phyloP scores from a whole-genome alignment of 1,140 invertebrate genomes.

The Monochamus saltuarius region DNA sequence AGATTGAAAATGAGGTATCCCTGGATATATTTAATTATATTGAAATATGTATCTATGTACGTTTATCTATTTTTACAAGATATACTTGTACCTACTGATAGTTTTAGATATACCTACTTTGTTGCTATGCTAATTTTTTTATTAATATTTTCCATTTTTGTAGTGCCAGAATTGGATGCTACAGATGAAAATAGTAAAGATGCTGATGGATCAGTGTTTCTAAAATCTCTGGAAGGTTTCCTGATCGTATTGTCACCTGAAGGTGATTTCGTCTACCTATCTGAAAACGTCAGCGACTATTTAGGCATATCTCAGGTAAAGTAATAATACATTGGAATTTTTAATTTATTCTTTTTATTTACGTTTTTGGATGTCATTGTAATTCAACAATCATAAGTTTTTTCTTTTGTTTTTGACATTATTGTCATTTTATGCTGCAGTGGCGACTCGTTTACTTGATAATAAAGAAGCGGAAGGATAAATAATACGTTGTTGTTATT shows the following conservation, averaged over 20 bases:
- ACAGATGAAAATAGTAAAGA: slow-evolving; percentile 12
- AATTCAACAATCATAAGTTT: neutral
- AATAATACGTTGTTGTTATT: no score
- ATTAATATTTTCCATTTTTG: slow-evolving; percentile 1
- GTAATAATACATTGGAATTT: neutral
- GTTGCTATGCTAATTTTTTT: neutral
- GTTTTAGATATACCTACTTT: neutral
- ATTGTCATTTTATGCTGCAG: no score
- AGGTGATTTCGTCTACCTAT: slow-evolving; percentile 88
- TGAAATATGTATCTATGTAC: no score
- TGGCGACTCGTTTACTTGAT: no score
- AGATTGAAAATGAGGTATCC: no score
- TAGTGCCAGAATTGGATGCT: slow-evolving; percentile 47
- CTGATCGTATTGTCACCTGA: slow-evolving; percentile 80
- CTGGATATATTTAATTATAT: no score
- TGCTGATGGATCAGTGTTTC: slow-evolving; percentile 60
- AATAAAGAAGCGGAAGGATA: no score
- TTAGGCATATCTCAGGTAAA: slow-evolving; percentile 86
- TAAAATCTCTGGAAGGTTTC: slow-evolving; percentile 87
- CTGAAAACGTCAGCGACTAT: slow-evolving; percentile 86
- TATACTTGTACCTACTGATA: neutral
- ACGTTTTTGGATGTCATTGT: no score
- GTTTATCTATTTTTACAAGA: no score
- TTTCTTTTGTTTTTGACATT: neutral
- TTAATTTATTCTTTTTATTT: neutral